phyloP scores from a whole-genome alignment of 2,888 invertebrate species.

The Eremobia ochroleuca region DNA sequence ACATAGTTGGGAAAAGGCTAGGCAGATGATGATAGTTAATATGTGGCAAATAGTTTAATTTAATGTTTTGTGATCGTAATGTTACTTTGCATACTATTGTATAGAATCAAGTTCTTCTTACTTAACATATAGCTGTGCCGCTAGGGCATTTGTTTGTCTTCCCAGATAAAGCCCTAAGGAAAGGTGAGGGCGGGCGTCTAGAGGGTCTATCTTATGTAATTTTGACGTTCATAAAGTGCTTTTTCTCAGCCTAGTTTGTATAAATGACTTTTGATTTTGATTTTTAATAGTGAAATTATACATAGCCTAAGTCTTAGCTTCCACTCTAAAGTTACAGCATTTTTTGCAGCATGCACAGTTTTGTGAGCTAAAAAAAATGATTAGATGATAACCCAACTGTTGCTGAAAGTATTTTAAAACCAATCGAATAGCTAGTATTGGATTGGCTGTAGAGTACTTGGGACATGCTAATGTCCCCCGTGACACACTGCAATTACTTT shows the following conservation, averaged over 20 bases:
- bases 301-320: not conserved
- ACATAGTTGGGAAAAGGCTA: no score
- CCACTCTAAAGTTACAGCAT: not conserved
- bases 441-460: not conserved
- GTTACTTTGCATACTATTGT: not conserved
- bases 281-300: not conserved
- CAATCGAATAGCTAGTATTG: not conserved
- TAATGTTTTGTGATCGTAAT: not conserved
- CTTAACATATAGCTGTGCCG: not conserved
- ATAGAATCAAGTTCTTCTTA: not conserved
- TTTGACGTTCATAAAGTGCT: not conserved
- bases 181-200: not conserved
- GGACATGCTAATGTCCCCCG: not conserved
- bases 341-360: not conserved
- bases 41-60: not conserved
- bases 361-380: not conserved
- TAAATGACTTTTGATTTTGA: not conserved
- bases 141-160: not conserved
- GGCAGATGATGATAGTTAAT: no score
- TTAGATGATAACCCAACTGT: not conserved
- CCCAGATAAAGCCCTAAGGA: not conserved
- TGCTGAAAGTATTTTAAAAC: not conserved
- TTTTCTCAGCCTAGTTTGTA: not conserved
- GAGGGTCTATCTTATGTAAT: not conserved
- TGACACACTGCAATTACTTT: slow-evolving; percentile 12